Evolutionary conservation across 2,797 vertebrate genomes (phyloP).

Genomic region (Pogoniulus pusillus): DNA sequence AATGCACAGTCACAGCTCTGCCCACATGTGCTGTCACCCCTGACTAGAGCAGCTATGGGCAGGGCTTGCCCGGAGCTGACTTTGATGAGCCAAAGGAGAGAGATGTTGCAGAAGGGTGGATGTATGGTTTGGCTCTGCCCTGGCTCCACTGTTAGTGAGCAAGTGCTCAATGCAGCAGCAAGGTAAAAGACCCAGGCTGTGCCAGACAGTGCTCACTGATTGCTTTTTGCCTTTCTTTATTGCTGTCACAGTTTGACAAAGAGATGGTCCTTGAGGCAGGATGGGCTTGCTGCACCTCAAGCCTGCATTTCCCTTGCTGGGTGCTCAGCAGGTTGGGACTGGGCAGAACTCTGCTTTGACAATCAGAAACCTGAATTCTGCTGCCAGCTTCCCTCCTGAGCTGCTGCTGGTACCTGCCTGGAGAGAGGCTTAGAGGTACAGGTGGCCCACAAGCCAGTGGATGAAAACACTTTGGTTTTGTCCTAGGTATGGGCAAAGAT

Average conservation of each 20-base stretch:
- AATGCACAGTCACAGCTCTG: background rate
- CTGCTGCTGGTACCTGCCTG: background rate
- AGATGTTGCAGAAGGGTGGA: background rate
- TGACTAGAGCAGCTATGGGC: background rate
- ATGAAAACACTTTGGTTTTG: background rate
- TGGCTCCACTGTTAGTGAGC: background rate
- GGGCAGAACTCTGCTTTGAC: background rate
- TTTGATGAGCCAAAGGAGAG: background rate
- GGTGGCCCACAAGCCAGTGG: background rate
- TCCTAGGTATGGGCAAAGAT: background rate
- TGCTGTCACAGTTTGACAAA: background rate
- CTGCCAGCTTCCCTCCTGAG: background rate
- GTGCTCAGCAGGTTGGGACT: background rate
- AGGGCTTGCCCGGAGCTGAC: fast-evolving
- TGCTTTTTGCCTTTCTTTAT: background rate
- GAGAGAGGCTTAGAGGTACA: background rate
- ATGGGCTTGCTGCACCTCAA: background rate
- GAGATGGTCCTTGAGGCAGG: background rate
- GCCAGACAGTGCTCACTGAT: fast-evolving
- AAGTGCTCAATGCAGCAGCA: no score
- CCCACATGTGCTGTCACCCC: fast-evolving
- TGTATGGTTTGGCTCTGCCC: background rate
- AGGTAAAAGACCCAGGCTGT: fast-evolving
- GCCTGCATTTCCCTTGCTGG: background rate
- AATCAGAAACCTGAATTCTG: background rate